A percentile compares a stretch with the other conserved stretches of the same genome.
These are phyloP conservation scores for Silurus lanzhouensis DNA, from an alignment of 2,797 vertebrate genomes.

Conservation along the genomic window DNA sequence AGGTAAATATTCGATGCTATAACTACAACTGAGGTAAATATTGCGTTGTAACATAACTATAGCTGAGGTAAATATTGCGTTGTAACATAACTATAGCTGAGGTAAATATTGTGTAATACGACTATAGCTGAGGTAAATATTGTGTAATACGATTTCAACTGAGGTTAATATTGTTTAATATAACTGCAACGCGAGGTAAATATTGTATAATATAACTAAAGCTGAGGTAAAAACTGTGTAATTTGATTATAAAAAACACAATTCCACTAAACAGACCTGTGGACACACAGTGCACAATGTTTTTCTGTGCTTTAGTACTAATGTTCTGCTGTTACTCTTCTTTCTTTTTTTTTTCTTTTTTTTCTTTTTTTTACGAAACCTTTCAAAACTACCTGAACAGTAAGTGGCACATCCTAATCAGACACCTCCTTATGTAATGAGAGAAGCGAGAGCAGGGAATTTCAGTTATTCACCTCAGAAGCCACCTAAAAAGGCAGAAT, in stretches of 20 bases:
- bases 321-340: too few relatives aligned
- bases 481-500: neutral
- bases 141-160: too few relatives aligned
- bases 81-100: too few relatives aligned
- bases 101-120: too few relatives aligned
- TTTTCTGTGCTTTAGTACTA: neutral
- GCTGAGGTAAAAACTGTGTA: neutral
- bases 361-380: neutral
- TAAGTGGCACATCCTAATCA: neutral
- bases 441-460: slow-evolving; percentile 19
- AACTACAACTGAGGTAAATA: too few relatives aligned
- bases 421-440: neutral
- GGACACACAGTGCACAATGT: neutral
- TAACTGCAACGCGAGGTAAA: too few relatives aligned
- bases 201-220: too few relatives aligned
- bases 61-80: too few relatives aligned
- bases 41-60: too few relatives aligned
- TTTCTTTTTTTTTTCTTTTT: neutral
- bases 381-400: neutral
- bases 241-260: neutral
- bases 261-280: neutral
- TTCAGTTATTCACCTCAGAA: slow-evolving; percentile 6
- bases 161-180: too few relatives aligned
- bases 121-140: too few relatives aligned
- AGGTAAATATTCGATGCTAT: too few relatives aligned